Percentiles rank a stretch among this genome's conserved stretches.
These are phyloP conservation scores for Vicugna pacos DNA, from an alignment of 2,113 vertebrate species.

Conservation along the genomic window DNA sequence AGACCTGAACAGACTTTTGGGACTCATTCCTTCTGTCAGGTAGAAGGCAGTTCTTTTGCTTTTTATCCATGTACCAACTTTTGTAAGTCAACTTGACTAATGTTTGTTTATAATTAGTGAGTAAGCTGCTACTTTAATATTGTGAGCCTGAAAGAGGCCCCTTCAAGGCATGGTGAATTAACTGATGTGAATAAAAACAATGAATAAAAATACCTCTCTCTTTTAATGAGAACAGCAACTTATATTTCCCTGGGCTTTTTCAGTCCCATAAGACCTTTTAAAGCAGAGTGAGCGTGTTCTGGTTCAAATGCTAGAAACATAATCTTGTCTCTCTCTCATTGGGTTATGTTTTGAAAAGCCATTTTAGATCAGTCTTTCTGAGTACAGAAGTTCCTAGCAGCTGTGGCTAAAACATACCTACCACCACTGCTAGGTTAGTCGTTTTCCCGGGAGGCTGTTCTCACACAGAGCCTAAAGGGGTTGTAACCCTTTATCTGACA, in stretches of 20 bases:
- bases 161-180: constrained; percentile 83
- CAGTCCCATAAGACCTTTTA: constrained; percentile 77
- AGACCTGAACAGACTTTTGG: constrained; percentile 55
- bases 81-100: constrained; percentile 77
- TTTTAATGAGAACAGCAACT: constrained; percentile 80
- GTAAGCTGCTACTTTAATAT: constrained; percentile 81
- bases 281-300: constrained; percentile 68
- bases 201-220: constrained; percentile 81
- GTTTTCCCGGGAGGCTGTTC: not conserved
- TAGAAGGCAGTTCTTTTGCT: constrained; percentile 70
- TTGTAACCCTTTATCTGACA: not conserved
- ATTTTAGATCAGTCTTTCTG: constrained; percentile 73
- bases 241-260: constrained; percentile 77
- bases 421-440: not conserved
- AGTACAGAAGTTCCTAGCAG: constrained; percentile 18
- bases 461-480: not conserved
- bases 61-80: constrained; percentile 71
- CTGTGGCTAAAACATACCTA: not conserved
- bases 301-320: constrained; percentile 79
- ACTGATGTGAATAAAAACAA: constrained; percentile 83
- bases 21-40: constrained; percentile 69
- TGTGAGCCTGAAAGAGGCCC: constrained; percentile 64
- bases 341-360: constrained; percentile 60
- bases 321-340: constrained; percentile 63
- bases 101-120: constrained; percentile 84